Evolutionary conservation across 1,140 invertebrate genomes (phyloP).

Genomic region (Drosophila santomea): DNA sequence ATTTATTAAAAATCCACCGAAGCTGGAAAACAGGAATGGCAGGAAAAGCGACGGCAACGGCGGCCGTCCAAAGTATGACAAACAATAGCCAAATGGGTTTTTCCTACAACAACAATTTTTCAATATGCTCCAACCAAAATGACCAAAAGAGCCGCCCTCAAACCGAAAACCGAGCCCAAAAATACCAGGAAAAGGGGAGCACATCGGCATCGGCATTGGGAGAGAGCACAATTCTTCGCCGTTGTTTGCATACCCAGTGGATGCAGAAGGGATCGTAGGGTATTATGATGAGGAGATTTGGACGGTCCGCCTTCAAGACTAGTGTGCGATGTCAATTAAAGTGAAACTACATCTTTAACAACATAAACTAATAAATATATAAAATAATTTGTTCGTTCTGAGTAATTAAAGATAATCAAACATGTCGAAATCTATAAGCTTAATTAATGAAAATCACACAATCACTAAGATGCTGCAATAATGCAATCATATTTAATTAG

Average conservation of each 20-base stretch:
- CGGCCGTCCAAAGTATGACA: conserved; percentile 69
- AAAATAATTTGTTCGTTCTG: no score
- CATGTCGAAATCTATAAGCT: no score
- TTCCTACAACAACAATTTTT: conserved; percentile 81
- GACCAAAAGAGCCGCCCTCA: conserved; percentile 56
- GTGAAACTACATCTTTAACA: no score
- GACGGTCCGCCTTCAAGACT: no score
- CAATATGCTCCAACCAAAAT: conserved; percentile 73
- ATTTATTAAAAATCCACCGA: conserved; percentile 80
- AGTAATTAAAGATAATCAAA: no score
- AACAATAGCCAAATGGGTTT: conserved; percentile 82
- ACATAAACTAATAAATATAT: no score
- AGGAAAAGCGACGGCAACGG: conserved; percentile 27
- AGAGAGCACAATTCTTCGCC: conserved; percentile 7
- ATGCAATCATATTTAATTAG: no score
- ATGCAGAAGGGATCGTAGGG: not conserved
- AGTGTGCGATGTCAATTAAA: no score
- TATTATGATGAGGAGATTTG: not conserved
- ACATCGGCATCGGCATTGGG: not conserved
- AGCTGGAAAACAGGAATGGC: conserved; percentile 34
- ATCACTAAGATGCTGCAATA: no score
- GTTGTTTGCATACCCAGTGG: conserved; percentile 32
- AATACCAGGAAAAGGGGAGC: conserved; percentile 31
- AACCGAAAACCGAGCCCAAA: conserved; percentile 27
- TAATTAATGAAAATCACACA: no score